A percentile compares a stretch with the other conserved stretches of the same genome.
Evolutionary conservation across 2,113 vertebrate genomes (phyloP).

Genomic region (Chionis minor): DNA sequence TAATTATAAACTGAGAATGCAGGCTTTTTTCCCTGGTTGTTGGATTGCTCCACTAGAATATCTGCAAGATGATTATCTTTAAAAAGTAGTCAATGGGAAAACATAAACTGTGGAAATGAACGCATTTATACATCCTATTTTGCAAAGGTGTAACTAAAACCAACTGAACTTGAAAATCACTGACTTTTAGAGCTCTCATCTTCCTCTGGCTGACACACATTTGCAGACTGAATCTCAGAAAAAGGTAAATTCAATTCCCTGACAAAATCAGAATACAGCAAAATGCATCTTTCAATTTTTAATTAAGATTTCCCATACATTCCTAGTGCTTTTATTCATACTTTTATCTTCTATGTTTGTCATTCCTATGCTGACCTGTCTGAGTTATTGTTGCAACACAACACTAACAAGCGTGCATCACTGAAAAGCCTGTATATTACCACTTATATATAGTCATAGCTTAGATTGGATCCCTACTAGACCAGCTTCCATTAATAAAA

Average conservation of each 20-base stretch:
- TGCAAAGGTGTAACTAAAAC: neutral
- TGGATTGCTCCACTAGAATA: neutral
- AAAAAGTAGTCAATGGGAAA: neutral
- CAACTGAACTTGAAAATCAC: neutral
- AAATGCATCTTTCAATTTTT: neutral
- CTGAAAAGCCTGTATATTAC: neutral
- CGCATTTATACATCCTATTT: neutral
- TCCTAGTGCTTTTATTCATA: neutral
- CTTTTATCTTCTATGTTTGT: neutral
- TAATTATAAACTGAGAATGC: neutral
- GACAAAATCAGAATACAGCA: neutral
- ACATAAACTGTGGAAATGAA: neutral
- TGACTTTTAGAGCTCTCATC: neutral
- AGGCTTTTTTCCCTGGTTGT: neutral
- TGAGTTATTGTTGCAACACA: neutral
- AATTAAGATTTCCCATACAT: neutral
- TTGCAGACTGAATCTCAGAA: neutral
- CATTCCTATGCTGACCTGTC: neutral
- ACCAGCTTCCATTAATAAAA: neutral
- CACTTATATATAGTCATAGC: neutral
- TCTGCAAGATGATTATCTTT: neutral
- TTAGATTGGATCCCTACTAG: neutral
- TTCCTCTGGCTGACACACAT: neutral
- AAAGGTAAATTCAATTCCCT: neutral
- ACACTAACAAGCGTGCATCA: neutral